Evolutionary conservation across 2,797 vertebrate genomes (phyloP).

Genomic region (Lacerta agilis): DNA sequence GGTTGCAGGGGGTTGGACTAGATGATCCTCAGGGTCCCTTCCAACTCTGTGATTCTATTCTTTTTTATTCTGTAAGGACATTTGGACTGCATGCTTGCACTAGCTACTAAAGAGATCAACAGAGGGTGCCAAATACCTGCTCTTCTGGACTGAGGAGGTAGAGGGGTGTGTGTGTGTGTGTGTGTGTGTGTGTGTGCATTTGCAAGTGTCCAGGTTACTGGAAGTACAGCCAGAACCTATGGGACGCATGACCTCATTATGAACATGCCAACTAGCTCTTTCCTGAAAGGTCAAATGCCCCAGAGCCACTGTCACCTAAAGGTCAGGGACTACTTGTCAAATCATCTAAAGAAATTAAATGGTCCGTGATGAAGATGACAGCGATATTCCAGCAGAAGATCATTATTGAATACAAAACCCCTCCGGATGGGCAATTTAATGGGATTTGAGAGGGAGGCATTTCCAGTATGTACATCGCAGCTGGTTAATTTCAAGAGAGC

Average conservation of each 20-base stretch:
- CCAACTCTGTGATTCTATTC: no score
- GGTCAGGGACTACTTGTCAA: constrained; percentile 51
- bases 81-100: no score
- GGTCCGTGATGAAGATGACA: constrained; percentile 48
- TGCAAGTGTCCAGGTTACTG: background rate
- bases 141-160: background rate
- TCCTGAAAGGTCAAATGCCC: background rate
- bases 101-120: background rate
- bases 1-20: no score
- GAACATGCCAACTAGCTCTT: constrained; percentile 4
- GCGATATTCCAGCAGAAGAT: constrained; percentile 54
- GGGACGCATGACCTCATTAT: background rate
- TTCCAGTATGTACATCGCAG: constrained; percentile 10
- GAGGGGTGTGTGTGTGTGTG: background rate
- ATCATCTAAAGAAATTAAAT: constrained; percentile 57
- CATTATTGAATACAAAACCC: constrained; percentile 24
- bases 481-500: constrained; percentile 21
- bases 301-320: constrained; percentile 6
- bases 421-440: constrained; percentile 32
- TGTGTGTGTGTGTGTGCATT: background rate
- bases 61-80: no score
- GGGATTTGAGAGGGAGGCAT: constrained; percentile 47
- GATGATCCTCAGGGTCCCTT: no score
- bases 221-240: background rate
- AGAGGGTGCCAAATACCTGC: background rate